These are phyloP conservation scores for Corvus cornix DNA, from an alignment of 2,113 vertebrate species.

Conservation along the genomic window DNA sequence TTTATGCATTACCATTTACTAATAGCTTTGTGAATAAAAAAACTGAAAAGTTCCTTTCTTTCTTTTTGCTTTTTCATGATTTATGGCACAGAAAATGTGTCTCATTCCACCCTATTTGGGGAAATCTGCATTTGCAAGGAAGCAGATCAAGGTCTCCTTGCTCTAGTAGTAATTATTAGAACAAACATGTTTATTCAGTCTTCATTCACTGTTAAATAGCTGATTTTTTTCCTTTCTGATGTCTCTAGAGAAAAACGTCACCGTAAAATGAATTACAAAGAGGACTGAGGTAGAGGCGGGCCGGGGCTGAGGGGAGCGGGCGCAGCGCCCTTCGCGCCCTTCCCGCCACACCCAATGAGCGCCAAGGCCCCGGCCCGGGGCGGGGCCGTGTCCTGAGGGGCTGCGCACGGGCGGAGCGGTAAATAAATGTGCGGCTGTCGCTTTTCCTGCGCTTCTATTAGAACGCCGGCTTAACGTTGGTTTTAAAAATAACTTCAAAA, in stretches of 20 bases:
- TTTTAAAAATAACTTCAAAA: background rate
- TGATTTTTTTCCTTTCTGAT: background rate
- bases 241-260: background rate
- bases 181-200: background rate
- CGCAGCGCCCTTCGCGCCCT: background rate
- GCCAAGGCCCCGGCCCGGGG: background rate
- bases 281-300: background rate
- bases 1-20: background rate
- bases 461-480: fast-evolving
- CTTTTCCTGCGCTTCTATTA: background rate
- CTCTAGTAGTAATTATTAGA: background rate
- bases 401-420: fast-evolving
- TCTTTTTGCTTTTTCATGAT: background rate
- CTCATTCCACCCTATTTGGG: too few relatives aligned
- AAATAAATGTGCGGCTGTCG: fast-evolving
- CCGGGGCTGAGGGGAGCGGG: background rate
- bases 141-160: background rate
- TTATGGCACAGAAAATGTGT: background rate
- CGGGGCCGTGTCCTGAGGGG: background rate
- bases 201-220: background rate
- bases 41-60: background rate
- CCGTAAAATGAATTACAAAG: background rate
- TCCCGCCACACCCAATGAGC: background rate
- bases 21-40: background rate
- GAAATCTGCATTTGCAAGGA: background rate